Conservation (phyloP, 2,113 vertebrate species). For the Engystomops pustulosus region DNA sequence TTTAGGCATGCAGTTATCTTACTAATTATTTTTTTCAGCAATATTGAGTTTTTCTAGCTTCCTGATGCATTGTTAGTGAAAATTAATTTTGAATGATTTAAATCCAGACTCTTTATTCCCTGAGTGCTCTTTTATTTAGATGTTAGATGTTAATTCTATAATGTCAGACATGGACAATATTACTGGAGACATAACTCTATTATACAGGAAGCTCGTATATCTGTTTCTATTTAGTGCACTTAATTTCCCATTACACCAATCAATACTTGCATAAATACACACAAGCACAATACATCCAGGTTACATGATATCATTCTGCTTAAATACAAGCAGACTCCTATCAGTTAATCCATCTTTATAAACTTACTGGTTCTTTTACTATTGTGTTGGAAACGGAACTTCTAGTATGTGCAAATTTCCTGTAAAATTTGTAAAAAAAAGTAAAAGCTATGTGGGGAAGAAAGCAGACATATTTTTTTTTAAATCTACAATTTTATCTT, state of each 20-base stretch:
- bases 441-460: too few relatives aligned
- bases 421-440: too few relatives aligned
- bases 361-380: too few relatives aligned
- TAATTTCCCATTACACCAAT: constrained; percentile 14
- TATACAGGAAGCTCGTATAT: constrained; percentile 19
- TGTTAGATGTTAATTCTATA: neutral
- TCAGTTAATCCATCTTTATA: too few relatives aligned
- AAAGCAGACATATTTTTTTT: too few relatives aligned
- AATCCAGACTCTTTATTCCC: neutral
- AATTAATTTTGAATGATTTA: constrained; percentile 8
- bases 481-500: too few relatives aligned
- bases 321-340: too few relatives aligned
- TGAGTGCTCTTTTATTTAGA: constrained; percentile 7
- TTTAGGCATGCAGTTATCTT: neutral
- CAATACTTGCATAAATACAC: neutral
- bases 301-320: neutral
- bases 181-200: constrained; percentile 14
- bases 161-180: constrained; percentile 13
- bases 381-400: too few relatives aligned
- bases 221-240: constrained; percentile 20
- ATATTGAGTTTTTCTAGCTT: neutral
- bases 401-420: too few relatives aligned
- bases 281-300: neutral
- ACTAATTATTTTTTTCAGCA: neutral
- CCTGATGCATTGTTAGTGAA: neutral